Evolutionary conservation across 2,888 invertebrate genomes (phyloP), one percentile per base, ranked within the genome.

Genomic region (Blastobasis adustella): DNA sequence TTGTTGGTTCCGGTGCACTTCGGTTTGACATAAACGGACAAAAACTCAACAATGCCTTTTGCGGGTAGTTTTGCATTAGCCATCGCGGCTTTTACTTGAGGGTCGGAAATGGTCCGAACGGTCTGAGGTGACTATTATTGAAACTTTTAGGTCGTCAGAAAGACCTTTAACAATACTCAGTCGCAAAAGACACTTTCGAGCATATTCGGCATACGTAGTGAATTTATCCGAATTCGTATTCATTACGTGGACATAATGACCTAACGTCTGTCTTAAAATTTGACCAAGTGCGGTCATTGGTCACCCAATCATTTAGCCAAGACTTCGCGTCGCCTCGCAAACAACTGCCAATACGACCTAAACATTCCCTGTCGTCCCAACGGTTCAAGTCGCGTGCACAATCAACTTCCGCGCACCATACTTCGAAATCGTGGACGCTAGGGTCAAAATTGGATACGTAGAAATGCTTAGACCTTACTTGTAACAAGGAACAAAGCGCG

Each of bases 131-230:
- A n/a, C n/a, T n/a, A n/a, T n/a, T n/a, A n/a, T n/a, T n/a, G n/a
- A n/a, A n/a, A n/a, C n/a, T n/a, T n/a, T 41, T 41, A 41, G 8
- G 41, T 50, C 46, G 9, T 45, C 46, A 10, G 37, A 37, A 38
- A 47, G 39, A 49, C 54, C 50, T 43, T 23, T 38, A 37, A 52
- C 55, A 45, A 55, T 55, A 37, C 44, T 40, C 10, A 55, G 41
- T n/a, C 47, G 48, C 5, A 55, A 41, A n/a, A 59, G 47, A 9
- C 53, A 55, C 7, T 50, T 47, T 23, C 58, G 49, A 6, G 56
- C 54, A 41, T 54, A 60, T 9, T 60, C 60, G 0, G 58, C 60
- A 42, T 60, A 60, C 2, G 58, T 55, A 9, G 49, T 5, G 46
- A 43, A 54, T n/a, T 42, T 51, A 44, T 54, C 50, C 0, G 57